These are phyloP conservation scores for Halictus ligatus DNA, from an alignment of 2,888 invertebrate genomes.

Conservation along the genomic window DNA sequence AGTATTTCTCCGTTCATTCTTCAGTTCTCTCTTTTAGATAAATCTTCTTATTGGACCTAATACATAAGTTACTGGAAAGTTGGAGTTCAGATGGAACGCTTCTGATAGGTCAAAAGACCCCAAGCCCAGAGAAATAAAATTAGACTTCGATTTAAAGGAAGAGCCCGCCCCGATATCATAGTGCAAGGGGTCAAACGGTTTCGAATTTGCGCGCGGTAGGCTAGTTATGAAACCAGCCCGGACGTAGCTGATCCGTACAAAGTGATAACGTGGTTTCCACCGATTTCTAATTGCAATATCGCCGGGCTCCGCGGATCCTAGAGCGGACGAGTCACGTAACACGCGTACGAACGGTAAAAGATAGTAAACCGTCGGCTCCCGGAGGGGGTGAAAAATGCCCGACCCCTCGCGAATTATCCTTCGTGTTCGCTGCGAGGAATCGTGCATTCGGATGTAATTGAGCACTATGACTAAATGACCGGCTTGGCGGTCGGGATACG, in stretches of 20 bases:
- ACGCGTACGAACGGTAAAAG: constrained; percentile 31
- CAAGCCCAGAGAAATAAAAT: not conserved
- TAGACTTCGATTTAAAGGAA: not conserved
- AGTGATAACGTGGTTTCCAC: constrained; percentile 43
- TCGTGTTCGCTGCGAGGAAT: constrained; percentile 66
- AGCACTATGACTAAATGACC: constrained; percentile 62
- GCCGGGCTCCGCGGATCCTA: not conserved
- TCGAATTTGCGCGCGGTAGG: constrained; percentile 25
- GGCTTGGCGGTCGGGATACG: constrained; percentile 24
- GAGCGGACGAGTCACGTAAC: constrained; percentile 45
- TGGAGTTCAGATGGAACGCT: no score
- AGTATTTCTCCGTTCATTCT: no score
- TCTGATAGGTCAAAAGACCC: no score
- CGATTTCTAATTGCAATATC: constrained; percentile 55
- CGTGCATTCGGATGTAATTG: constrained; percentile 61
- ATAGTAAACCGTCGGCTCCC: constrained; percentile 37
- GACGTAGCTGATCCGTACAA: constrained; percentile 29
- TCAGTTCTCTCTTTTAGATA: no score
- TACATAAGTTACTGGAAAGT: no score
- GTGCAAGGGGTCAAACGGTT: constrained; percentile 13
- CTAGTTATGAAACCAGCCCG: not conserved
- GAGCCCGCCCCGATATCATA: no score
- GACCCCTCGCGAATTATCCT: constrained; percentile 49
- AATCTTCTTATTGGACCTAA: no score
- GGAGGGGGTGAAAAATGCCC: constrained; percentile 9